phyloP scores from a whole-genome alignment of 2,113 vertebrate genomes.

The Marcusenius ussheri region DNA sequence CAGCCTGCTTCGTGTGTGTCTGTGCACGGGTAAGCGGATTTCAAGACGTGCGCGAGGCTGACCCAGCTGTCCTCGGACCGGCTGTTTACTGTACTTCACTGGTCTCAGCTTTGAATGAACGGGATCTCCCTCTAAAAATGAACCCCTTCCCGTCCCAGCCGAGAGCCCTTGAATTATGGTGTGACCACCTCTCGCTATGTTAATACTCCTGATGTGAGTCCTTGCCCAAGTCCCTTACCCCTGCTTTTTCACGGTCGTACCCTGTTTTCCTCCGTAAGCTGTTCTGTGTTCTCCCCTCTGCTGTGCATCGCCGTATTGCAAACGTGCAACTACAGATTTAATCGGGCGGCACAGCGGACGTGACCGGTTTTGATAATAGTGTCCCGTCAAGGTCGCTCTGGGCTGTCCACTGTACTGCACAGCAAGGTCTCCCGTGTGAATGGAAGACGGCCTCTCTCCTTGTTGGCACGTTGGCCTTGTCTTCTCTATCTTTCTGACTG shows the following conservation, averaged over 20 bases:
- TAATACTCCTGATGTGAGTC: neutral
- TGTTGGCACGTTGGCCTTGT: neutral
- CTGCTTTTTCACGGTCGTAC: neutral
- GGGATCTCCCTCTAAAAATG: neutral
- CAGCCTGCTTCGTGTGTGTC: neutral
- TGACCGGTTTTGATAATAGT: neutral
- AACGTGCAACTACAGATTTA: neutral
- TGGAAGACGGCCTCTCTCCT: neutral
- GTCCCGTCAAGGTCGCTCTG: neutral
- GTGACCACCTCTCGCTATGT: neutral
- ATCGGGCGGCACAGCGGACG: neutral
- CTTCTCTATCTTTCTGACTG: neutral
- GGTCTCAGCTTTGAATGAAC: neutral
- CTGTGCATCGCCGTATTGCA: neutral
- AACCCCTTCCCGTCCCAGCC: neutral
- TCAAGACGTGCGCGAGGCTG: neutral
- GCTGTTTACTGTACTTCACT: neutral
- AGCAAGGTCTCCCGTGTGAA: neutral
- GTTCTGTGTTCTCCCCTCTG: neutral
- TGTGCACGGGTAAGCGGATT: neutral
- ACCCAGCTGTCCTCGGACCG: neutral
- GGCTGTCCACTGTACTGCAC: neutral
- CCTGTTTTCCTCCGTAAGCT: neutral
- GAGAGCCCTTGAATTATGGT: neutral
- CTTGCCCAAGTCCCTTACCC: neutral